A percentile compares a stretch with the other conserved stretches of the same genome.
phyloP scores from a whole-genome alignment of 2,113 vertebrate species.

The Dunckerocampus dactyliophorus region DNA sequence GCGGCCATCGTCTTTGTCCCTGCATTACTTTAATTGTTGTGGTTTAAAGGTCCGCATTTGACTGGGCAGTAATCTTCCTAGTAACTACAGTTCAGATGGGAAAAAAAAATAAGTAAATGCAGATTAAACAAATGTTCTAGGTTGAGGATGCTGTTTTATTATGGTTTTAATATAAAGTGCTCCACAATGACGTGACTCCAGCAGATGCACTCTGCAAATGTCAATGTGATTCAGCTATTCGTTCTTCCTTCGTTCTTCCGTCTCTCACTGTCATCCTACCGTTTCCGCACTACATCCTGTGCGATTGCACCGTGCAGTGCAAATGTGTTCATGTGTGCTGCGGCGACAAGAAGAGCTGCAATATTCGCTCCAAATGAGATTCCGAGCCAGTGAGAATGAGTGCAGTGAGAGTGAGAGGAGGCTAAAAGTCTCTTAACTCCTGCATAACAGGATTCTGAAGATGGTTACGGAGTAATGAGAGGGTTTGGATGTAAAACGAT shows the following conservation, averaged over 20 bases:
- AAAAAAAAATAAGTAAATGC: constrained; percentile 45
- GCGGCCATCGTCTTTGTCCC: constrained; percentile 19
- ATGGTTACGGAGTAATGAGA: constrained; percentile 28
- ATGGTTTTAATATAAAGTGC: constrained; percentile 4
- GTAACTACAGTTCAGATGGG: constrained; percentile 42
- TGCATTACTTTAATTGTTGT: constrained; percentile 70
- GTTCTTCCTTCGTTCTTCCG: background rate
- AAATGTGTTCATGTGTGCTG: constrained; percentile 19
- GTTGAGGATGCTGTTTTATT: constrained; percentile 5
- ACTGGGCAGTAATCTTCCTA: constrained; percentile 53
- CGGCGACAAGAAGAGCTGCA: constrained; percentile 23
- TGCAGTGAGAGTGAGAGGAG: constrained; percentile 10
- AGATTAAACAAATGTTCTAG: constrained; percentile 26
- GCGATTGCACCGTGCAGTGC: constrained; percentile 14
- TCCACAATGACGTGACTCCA: constrained; percentile 2
- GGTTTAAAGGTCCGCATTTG: constrained; percentile 43
- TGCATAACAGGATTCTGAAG: constrained; percentile 13
- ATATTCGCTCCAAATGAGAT: constrained; percentile 33
- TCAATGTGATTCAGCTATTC: background rate
- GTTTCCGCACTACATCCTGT: constrained; percentile 21
- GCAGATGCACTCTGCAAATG: constrained; percentile 13
- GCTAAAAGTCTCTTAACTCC: constrained; percentile 9
- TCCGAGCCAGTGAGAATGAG: constrained; percentile 25
- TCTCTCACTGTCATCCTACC: background rate
- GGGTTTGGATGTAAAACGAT: constrained; percentile 15